Percentiles rank a stretch among this genome's conserved stretches.
These are phyloP conservation scores for Apocrypta bakeri DNA, from an alignment of 1,140 invertebrate genomes.

Conservation along the genomic window DNA sequence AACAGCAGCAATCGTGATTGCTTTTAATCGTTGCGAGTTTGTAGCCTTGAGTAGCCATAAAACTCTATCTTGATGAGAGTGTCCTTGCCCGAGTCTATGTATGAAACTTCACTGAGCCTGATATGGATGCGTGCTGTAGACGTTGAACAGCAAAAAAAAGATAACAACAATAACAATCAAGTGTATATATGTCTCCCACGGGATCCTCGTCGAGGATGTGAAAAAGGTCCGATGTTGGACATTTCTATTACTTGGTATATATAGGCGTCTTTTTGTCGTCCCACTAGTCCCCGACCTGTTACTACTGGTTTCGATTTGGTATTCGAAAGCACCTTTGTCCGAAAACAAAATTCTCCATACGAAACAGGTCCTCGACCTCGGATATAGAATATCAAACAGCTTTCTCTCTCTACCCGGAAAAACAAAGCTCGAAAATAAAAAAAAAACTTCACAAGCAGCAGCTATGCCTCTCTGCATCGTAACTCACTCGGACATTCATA, in stretches of 20 bases:
- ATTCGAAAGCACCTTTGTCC: no score
- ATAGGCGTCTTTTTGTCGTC: no score
- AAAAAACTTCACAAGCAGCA: neutral
- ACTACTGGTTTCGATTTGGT: no score
- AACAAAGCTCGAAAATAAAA: neutral
- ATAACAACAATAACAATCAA: neutral
- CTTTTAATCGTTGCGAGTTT: slow-evolving; percentile 39
- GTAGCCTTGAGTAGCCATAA: slow-evolving; percentile 35
- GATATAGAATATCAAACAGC: neutral
- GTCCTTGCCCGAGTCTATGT: slow-evolving; percentile 43
- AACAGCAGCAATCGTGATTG: slow-evolving; percentile 14
- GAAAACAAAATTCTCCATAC: neutral
- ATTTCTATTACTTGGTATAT: no score
- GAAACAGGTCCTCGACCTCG: neutral
- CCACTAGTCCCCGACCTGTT: no score
- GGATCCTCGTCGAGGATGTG: no score
- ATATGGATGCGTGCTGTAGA: slow-evolving; percentile 28
- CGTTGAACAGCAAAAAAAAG: slow-evolving; percentile 25
- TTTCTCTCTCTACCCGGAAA: neutral
- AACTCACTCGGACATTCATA: slow-evolving; percentile 40
- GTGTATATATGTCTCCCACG: no score
- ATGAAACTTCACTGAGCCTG: neutral
- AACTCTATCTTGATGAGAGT: slow-evolving; percentile 41
- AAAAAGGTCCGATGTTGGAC: no score
- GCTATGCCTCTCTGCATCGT: slow-evolving; percentile 14